Percentiles rank a stretch among this genome's conserved stretches.
Evolutionary conservation across 2,797 vertebrate genomes (phyloP).

Genomic region (Philypnodon macrostomus): DNA sequence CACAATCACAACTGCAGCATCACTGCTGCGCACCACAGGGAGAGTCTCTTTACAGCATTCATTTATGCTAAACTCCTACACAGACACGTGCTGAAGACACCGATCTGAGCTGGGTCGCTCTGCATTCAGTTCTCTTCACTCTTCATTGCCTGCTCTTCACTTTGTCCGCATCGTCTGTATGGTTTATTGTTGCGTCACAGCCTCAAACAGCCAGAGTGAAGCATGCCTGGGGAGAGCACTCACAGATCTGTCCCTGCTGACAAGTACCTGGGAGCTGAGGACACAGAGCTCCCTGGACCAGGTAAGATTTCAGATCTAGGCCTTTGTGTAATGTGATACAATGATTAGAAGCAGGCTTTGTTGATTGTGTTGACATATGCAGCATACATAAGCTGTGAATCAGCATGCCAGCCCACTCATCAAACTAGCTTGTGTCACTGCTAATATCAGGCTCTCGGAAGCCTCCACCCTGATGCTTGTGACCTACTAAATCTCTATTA

Average conservation of each 20-base stretch:
- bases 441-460: slow-evolving; percentile 15
- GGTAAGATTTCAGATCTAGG: slow-evolving; percentile 69
- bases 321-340: background rate
- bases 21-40: slow-evolving; percentile 60
- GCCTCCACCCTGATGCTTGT: slow-evolving; percentile 19
- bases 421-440: slow-evolving; percentile 25
- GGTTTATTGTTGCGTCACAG: slow-evolving; percentile 73
- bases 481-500: slow-evolving; percentile 11
- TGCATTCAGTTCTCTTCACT: slow-evolving; percentile 44
- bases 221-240: slow-evolving; percentile 77
- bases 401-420: slow-evolving; percentile 28
- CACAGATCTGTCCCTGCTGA: slow-evolving; percentile 68
- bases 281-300: slow-evolving; percentile 73
- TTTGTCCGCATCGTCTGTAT: slow-evolving; percentile 65
- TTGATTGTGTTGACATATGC: slow-evolving; percentile 29
- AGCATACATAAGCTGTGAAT: slow-evolving; percentile 29
- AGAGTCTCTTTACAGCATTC: slow-evolving; percentile 41
- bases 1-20: slow-evolving; percentile 62
- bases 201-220: slow-evolving; percentile 56
- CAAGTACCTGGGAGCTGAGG: slow-evolving; percentile 63
- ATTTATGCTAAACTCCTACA: slow-evolving; percentile 35
- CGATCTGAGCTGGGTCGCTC: slow-evolving; percentile 61
- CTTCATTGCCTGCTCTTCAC: slow-evolving; percentile 55
- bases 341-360: slow-evolving; percentile 1
- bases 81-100: slow-evolving; percentile 66